Conservation (phyloP, 2,113 vertebrate species). For the Paraplagusia blochii region DNA sequence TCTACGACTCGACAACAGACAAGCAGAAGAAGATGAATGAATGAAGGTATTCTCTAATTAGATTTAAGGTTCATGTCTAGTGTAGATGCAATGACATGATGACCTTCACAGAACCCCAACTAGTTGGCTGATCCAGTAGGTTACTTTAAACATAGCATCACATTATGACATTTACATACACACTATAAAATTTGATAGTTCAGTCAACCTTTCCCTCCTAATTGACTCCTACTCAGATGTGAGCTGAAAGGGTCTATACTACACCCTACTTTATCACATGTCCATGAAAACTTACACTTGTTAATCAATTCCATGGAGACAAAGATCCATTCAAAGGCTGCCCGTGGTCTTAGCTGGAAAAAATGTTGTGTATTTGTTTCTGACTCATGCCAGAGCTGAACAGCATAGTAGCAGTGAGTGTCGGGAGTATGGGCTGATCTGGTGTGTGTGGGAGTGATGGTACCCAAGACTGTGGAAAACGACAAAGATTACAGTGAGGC, state of each 20-base stretch:
- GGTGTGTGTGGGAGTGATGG: constrained; percentile 29
- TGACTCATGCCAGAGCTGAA: constrained; percentile 23
- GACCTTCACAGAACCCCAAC: no score
- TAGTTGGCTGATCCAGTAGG: no score
- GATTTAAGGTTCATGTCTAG: no score
- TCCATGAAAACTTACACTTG: neutral
- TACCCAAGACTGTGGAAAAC: constrained; percentile 17
- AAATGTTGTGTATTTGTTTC: constrained; percentile 25
- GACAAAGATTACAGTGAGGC: constrained; percentile 29
- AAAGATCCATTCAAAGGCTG: neutral
- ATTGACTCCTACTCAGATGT: neutral
- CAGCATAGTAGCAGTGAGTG: neutral
- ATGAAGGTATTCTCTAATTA: no score
- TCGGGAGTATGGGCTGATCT: constrained; percentile 21
- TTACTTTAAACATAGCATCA: no score
- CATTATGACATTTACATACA: no score
- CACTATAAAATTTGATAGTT: neutral
- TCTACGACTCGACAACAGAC: no score
- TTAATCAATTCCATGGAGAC: constrained; percentile 3
- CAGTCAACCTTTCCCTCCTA: neutral
- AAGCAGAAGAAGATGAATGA: no score
- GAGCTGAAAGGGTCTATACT: neutral
- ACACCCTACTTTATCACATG: neutral
- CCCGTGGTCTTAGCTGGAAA: constrained; percentile 10
- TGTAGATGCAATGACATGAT: no score